A percentile compares a stretch with the other conserved stretches of the same genome.
Conservation (phyloP, 2,888 invertebrate genomes). For the Apamea monoglypha region DNA sequence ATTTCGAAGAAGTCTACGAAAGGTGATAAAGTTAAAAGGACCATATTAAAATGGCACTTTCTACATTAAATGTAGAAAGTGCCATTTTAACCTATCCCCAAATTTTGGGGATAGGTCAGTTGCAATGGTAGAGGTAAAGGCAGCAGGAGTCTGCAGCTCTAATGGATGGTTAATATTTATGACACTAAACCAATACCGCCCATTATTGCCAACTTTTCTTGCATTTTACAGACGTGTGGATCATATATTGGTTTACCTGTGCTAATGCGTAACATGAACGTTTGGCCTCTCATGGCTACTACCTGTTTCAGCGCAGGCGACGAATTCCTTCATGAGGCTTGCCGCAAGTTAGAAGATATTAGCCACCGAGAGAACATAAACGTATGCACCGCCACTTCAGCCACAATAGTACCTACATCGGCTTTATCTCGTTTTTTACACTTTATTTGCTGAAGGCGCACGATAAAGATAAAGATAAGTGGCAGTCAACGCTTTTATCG, state of each 20-base stretch:
- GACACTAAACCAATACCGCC: neutral
- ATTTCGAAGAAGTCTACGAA: neutral
- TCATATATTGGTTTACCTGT: neutral
- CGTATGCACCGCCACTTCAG: constrained; percentile 72
- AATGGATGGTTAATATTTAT: neutral
- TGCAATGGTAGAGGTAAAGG: too few species aligned
- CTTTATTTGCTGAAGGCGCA: constrained; percentile 89
- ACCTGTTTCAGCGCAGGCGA: neutral
- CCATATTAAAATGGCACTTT: neutral
- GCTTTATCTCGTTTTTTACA: constrained; percentile 88
- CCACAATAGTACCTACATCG: constrained; percentile 80
- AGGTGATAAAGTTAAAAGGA: neutral
- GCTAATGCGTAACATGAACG: neutral
- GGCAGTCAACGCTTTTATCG: constrained; percentile 85
- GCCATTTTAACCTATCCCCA: too few species aligned
- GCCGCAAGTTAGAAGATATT: constrained; percentile 9
- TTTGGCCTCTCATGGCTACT: neutral
- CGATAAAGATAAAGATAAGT: constrained; percentile 89
- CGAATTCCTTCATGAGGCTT: neutral
- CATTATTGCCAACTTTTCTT: neutral
- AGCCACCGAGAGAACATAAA: constrained; percentile 31
- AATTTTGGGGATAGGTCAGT: neutral
- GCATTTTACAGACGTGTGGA: neutral
- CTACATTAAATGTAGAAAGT: too few species aligned
- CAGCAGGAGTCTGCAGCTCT: neutral